Percentiles rank a stretch among this genome's conserved stretches.
Conservation (phyloP, 2,113 vertebrate species). For the Corvus hawaiiensis region DNA sequence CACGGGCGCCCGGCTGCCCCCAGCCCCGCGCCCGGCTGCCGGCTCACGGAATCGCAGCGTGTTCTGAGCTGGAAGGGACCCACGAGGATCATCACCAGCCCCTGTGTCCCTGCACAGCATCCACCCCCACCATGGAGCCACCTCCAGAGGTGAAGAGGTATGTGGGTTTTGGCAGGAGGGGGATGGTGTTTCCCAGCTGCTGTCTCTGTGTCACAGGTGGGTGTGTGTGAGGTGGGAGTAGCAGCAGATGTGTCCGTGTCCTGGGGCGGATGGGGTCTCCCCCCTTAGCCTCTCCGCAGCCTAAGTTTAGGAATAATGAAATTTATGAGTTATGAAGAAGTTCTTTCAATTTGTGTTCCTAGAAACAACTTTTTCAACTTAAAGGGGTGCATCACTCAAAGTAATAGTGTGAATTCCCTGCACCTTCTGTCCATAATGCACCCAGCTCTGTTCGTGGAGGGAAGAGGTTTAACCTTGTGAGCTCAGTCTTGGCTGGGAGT, state of each 20-base stretch:
- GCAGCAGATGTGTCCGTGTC: not conserved
- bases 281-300: not conserved
- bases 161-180: rapidly evolving
- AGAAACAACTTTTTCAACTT: not conserved
- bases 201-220: not conserved
- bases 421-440: not conserved
- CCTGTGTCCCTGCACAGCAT: rapidly evolving
- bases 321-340: not conserved
- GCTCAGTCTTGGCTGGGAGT: not conserved
- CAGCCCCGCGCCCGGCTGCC: rapidly evolving
- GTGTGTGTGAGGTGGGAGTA: not conserved
- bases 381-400: not conserved
- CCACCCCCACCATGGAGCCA: not conserved
- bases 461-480: not conserved
- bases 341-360: not conserved
- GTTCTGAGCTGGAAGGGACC: rapidly evolving
- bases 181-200: rapidly evolving
- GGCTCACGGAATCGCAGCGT: rapidly evolving
- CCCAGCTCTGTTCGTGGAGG: not conserved
- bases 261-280: not conserved
- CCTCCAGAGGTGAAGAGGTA: conserved; percentile 10
- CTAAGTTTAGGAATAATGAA: not conserved
- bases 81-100: rapidly evolving
- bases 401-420: not conserved
- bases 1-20: not conserved